Base-by-base conservation (phyloP, 2,888 invertebrate species). In the Rutpela maculata region DNA sequence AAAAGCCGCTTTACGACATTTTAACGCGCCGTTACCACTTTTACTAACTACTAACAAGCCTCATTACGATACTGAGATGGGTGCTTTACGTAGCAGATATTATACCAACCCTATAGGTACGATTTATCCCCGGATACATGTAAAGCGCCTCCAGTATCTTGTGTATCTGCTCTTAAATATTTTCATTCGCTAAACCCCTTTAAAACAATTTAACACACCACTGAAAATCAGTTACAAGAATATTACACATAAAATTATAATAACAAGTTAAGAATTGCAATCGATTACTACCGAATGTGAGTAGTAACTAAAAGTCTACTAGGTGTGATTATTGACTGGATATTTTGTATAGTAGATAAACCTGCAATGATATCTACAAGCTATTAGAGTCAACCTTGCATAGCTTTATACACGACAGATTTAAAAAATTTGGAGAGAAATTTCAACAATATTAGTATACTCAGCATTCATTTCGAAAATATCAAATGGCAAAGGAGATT, bases 1-100 rank as follows among this genome's bases (percentile, higher is more conserved):
- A 89, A 89, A 89, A 88, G 88, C 88, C 87, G 88, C 87, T 89
- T 89, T 89, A 89, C 88, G 88, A 88, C 89, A 87, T 89, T 89
- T 89, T 89, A 89, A 89, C 88, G 88, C 85, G 86, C 87, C 88
- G 87, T 89, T 88, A 88, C 88, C 88, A 89, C 89, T 89, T 88
- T 88, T 88, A 88, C 88, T 88, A 89, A 89, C 88, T 89, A 88
- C 88, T 88, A 89, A 88, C 88, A 88, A 88, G 88, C 86, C 88
- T 89, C 89, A 88, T 89, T 89, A 88, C 88, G 88, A 89, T 88
- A 87, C 85, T 84, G 84, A 84, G 79, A 82, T 74, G 76, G 81
- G 81, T 80, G 78, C 79, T 81, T 79, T 74, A 85, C 85, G 86
- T 86, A 84, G 84, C 84, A 82, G 86, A 87, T 86, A 87, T 85